Conservation (phyloP, 2,113 vertebrate genomes). For the Myiagra hebetior region DNA sequence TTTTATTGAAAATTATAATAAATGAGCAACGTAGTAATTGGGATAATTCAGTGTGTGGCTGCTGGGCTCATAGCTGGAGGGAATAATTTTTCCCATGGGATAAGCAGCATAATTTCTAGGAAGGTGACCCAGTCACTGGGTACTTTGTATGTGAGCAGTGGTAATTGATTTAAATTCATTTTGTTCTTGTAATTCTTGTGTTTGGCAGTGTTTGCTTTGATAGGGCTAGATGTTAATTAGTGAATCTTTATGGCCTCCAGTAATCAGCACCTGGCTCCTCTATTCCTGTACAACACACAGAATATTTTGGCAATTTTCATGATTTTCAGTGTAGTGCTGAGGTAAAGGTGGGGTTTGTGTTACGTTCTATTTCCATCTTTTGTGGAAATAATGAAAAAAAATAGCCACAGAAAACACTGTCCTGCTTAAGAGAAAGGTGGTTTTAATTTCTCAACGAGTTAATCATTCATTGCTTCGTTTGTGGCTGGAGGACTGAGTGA, state of each 20-base stretch:
- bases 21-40: not conserved
- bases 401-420: fast-evolving
- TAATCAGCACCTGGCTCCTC: not conserved
- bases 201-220: not conserved
- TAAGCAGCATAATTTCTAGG: not conserved
- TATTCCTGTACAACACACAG: not conserved
- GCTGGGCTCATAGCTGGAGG: not conserved
- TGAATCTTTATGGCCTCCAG: not conserved
- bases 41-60: not conserved
- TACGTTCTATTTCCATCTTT: not conserved
- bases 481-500: not conserved
- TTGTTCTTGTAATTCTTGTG: not conserved
- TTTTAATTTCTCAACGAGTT: not conserved
- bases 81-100: not conserved
- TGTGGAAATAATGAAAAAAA: not conserved
- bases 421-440: not conserved
- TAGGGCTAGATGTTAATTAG: not conserved
- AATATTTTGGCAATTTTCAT: not conserved
- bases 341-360: not conserved
- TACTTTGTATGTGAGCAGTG: not conserved
- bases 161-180: not conserved
- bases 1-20: not conserved
- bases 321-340: fast-evolving
- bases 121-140: not conserved
- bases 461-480: not conserved